Base-by-base conservation (phyloP, 2,888 invertebrate genomes). In the Kryphioiulus occultus region DNA sequence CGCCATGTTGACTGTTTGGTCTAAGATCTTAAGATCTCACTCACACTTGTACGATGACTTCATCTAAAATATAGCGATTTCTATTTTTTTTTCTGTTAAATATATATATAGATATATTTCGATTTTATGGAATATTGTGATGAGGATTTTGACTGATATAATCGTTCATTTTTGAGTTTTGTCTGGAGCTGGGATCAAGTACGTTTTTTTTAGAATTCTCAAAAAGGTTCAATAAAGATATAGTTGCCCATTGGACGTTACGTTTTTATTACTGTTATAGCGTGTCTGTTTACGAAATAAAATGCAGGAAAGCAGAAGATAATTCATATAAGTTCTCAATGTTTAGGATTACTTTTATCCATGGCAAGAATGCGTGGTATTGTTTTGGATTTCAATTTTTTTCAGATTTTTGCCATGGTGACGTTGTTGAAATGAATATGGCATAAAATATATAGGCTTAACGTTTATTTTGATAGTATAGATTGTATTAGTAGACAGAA, bases 161-260 rank as follows among this genome's bases (percentile, higher is more conserved):
- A 85, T 85, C 39, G 44, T 85, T 85, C 85, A 44, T 85, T 85
- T 85, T 85, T 42, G 39, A 30, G 26, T 78, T 30, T 85, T 22
- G 85, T 85, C 85, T 85, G 85, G 85, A 85, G 42, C 44, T 85
- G 85, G 85, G 85, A 85, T 85, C 85, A 85, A 85, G 85, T 85
- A 85, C 22, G 85, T 85, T 85, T 59, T 68, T n/a, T 85, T 85
- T 85, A 85, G 85, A 85, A 39, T 42, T 85, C 22, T 42, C 44
- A n/a, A 85, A 39, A 85, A 22, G 39, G 32, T 39, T 85, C 85
- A 85, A 85, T 85, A 85, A 85, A 85, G 44, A 44, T 85, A 30
- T 78, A 85, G 85, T 85, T 85, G 44, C 44, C 84, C 12, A 35
- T 85, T 85, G 30, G 78, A 30, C 7, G 26, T 30, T 30, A 30